Conservation (phyloP, 2,113 vertebrate species). For the Cyphotilapia sp. region DNA sequence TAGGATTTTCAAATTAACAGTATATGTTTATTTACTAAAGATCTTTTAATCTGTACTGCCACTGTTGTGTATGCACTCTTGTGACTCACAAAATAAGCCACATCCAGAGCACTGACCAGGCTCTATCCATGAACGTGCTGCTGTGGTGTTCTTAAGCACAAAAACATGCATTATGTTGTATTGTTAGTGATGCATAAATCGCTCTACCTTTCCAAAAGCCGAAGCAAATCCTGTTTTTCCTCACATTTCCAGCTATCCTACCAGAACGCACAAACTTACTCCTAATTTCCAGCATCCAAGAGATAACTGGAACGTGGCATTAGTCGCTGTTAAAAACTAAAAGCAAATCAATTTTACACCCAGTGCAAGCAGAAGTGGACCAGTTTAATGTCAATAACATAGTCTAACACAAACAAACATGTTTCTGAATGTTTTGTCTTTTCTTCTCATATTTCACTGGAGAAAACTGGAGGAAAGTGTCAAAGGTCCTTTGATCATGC, state of each 20-base stretch:
- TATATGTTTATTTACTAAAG: not conserved
- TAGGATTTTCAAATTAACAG: not conserved
- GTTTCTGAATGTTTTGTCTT: not conserved
- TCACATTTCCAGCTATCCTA: not conserved
- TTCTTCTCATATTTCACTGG: not conserved
- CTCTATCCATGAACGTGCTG: not conserved
- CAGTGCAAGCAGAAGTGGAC: not conserved
- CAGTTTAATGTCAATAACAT: rapidly evolving
- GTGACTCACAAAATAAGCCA: not conserved
- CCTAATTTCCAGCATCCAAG: not conserved
- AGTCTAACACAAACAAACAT: not conserved
- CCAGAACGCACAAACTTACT: rapidly evolving
- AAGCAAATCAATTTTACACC: not conserved
- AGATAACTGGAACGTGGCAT: not conserved
- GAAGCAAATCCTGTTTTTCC: not conserved
- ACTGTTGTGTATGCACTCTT: not conserved
- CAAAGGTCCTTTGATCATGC: no score
- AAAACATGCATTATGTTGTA: not conserved
- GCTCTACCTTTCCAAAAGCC: not conserved
- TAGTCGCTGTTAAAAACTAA: not conserved
- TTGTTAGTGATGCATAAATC: not conserved
- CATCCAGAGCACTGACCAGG: not conserved
- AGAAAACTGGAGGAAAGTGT: not conserved
- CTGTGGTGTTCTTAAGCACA: not conserved
- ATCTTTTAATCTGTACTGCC: not conserved